Conservation (phyloP, 1,140 invertebrate species). For the Pogonus chalceus region DNA sequence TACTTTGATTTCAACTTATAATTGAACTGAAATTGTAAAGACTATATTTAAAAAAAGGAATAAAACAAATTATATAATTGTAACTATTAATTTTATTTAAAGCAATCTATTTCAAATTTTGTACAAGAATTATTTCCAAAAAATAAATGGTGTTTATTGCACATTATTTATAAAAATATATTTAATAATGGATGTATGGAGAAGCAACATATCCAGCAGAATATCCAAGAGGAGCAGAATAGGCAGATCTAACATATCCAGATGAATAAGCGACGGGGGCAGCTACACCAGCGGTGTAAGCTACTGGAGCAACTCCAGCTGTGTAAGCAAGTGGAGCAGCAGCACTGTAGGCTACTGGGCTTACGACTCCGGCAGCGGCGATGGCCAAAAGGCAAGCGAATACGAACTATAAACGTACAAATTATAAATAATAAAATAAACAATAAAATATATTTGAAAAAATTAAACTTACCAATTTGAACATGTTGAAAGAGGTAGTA, state of each 20-base stretch:
- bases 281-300: slow-evolving; percentile 15
- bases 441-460: not conserved
- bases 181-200: too few species aligned
- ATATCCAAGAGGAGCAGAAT: not conserved
- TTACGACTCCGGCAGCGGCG: slow-evolving; percentile 36
- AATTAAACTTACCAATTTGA: slow-evolving; percentile 26
- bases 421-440: not conserved
- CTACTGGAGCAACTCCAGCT: slow-evolving; percentile 13
- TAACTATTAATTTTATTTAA: too few species aligned
- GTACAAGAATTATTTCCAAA: too few species aligned
- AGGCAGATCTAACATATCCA: slow-evolving; percentile 16
- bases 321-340: slow-evolving; percentile 12
- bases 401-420: slow-evolving; percentile 15
- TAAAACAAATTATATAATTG: too few species aligned
- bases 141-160: too few species aligned
- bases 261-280: too few species aligned
- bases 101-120: too few species aligned
- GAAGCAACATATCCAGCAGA: too few species aligned
- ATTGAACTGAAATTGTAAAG: too few species aligned
- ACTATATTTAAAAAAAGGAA: too few species aligned
- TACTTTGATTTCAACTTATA: too few species aligned
- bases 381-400: slow-evolving; percentile 38
- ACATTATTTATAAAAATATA: too few species aligned
- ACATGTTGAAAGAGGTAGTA: slow-evolving; percentile 21
- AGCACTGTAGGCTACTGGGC: slow-evolving; percentile 4